A percentile compares a stretch with the other conserved stretches of the same genome.
Conservation (phyloP, 30 jellyfish, hydroid and myxozoan species). For the Hydractinia echinata region DNA sequence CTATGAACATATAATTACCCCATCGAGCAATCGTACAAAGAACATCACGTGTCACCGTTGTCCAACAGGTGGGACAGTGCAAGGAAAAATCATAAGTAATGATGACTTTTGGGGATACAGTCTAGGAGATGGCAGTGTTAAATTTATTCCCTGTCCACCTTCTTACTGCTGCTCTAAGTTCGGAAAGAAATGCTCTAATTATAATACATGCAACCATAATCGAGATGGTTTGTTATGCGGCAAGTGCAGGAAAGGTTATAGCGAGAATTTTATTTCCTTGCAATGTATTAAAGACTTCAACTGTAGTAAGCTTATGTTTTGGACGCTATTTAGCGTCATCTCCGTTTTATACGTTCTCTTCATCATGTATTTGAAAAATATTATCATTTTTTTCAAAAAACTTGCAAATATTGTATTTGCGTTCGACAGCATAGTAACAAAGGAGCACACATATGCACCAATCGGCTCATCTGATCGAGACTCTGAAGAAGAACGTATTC, state of each 20-base stretch:
- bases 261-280: not conserved
- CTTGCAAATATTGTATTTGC: not conserved
- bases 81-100: too few species aligned
- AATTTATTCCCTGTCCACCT: too few species aligned
- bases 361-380: not conserved
- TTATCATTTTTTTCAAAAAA: not conserved
- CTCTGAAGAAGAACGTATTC: too few species aligned
- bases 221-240: too few species aligned
- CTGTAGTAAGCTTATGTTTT: not conserved
- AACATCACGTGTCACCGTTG: not conserved
- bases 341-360: not conserved
- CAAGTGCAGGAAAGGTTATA: not conserved
- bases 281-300: not conserved
- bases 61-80: constrained; percentile 1
- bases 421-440: too few species aligned
- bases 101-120: too few species aligned
- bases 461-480: too few species aligned
- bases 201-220: too few species aligned
- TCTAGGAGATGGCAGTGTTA: too few species aligned
- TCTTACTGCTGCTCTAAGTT: too few species aligned
- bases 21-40: not conserved
- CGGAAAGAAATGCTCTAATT: too few species aligned
- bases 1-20: not conserved
- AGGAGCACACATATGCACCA: too few species aligned
- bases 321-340: not conserved